Percentiles rank a stretch among this genome's conserved stretches.
phyloP scores from a whole-genome alignment of 2,888 invertebrate genomes.

The Drosophila imparisetae region DNA sequence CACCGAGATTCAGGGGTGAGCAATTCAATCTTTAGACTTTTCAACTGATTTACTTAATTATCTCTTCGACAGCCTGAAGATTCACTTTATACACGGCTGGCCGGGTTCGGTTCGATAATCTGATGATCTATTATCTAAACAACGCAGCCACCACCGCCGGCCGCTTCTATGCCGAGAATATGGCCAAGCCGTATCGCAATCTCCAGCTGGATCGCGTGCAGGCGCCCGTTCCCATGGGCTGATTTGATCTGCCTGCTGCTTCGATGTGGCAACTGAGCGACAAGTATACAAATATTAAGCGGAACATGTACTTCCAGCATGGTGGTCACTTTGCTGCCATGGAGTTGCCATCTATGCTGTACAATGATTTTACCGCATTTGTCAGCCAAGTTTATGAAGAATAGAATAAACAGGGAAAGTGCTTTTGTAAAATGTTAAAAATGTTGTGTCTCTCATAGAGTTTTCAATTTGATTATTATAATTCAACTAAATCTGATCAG shows the following conservation, averaged over 20 bases:
- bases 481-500: neutral
- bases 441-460: slow-evolving; percentile 3
- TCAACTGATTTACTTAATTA: too few relatives aligned
- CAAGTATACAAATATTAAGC: slow-evolving; percentile 89
- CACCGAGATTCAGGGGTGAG: too few relatives aligned
- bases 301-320: slow-evolving; percentile 87
- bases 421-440: neutral
- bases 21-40: too few relatives aligned
- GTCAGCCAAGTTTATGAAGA: slow-evolving; percentile 82
- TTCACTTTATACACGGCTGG: too few relatives aligned
- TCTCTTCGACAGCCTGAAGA: too few relatives aligned
- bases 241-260: slow-evolving; percentile 88
- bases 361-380: slow-evolving; percentile 89
- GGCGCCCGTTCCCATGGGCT: slow-evolving; percentile 89
- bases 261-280: slow-evolving; percentile 87
- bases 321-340: slow-evolving; percentile 95
- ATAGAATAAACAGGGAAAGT: neutral
- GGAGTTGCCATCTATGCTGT: slow-evolving; percentile 90
- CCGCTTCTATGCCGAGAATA: slow-evolving; percentile 89
- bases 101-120: too few relatives aligned
- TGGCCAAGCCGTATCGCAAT: slow-evolving; percentile 66
- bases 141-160: slow-evolving; percentile 89
- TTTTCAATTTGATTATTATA: neutral
- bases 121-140: slow-evolving; percentile 92
- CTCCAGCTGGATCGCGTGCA: slow-evolving; percentile 86